These are phyloP conservation scores for Clistopyga incitator DNA, from an alignment of 2,888 invertebrate species.

Conservation along the genomic window DNA sequence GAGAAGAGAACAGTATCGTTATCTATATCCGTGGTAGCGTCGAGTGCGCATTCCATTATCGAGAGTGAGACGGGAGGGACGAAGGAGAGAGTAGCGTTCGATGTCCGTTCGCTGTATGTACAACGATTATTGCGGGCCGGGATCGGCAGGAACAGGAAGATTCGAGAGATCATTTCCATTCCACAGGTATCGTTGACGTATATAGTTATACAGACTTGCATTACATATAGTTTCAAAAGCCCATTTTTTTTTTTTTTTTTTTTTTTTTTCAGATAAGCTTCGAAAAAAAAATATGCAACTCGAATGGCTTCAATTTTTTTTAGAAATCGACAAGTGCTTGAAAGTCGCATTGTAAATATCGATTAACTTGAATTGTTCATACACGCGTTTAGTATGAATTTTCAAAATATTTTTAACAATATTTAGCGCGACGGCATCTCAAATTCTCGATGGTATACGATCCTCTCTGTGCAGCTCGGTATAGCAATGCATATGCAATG, in stretches of 20 bases:
- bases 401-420: too few relatives aligned
- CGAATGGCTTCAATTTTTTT: too few relatives aligned
- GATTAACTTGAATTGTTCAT: too few relatives aligned
- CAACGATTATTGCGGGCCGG: slow-evolving; percentile 49
- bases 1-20: slow-evolving; percentile 55
- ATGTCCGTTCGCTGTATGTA: slow-evolving; percentile 40
- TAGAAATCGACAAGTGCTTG: too few relatives aligned
- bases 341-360: too few relatives aligned
- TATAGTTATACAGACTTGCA: background rate
- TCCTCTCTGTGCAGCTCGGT: background rate
- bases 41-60: slow-evolving; percentile 58
- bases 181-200: background rate
- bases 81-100: slow-evolving; percentile 20
- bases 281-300: too few relatives aligned
- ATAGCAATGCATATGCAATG: background rate
- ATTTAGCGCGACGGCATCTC: too few relatives aligned
- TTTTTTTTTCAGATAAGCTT: too few relatives aligned
- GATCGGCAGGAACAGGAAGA: slow-evolving; percentile 40
- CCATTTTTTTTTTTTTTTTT: too few relatives aligned
- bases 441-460: slow-evolving; percentile 4
- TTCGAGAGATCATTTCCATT: slow-evolving; percentile 48
- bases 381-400: too few relatives aligned
- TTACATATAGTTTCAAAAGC: background rate
- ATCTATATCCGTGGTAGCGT: slow-evolving; percentile 34
- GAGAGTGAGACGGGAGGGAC: slow-evolving; percentile 45